phyloP scores from a whole-genome alignment of 1,140 invertebrate species.

The Aphidius ervi region DNA sequence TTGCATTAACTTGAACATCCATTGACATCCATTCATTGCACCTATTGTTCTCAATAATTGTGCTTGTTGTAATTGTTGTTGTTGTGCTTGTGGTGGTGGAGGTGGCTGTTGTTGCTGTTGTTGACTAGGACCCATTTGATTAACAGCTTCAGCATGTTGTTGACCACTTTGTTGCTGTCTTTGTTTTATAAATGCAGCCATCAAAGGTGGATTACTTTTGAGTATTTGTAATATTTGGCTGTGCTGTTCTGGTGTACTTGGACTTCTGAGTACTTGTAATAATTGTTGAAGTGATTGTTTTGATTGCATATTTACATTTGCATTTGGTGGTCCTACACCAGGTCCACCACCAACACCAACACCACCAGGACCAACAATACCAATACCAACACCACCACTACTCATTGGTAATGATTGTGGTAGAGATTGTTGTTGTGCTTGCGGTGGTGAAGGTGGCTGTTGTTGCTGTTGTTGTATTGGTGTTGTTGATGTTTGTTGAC shows the following conservation, averaged over 20 bases:
- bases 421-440: too few relatives aligned
- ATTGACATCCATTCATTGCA: constrained; percentile 66
- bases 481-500: constrained; percentile 37
- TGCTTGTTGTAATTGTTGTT: constrained; percentile 62
- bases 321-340: constrained; percentile 38
- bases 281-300: constrained; percentile 85
- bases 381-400: too few relatives aligned
- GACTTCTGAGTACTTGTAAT: constrained; percentile 82
- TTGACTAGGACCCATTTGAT: constrained; percentile 48
- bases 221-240: constrained; percentile 89
- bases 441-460: too few relatives aligned
- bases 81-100: constrained; percentile 26
- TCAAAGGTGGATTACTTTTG: constrained; percentile 90
- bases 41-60: constrained; percentile 81
- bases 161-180: constrained; percentile 59
- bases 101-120: constrained; percentile 54
- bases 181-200: constrained; percentile 96
- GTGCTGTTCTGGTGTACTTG: constrained; percentile 87
- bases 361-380: constrained; percentile 27
- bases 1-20: too few relatives aligned
- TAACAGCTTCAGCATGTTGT: constrained; percentile 38
- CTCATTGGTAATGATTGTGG: too few relatives aligned
- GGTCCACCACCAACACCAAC: constrained; percentile 41
- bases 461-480: constrained; percentile 1
- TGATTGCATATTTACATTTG: constrained; percentile 39